phyloP scores from a whole-genome alignment of 2,797 vertebrate genomes.

The Nyctalus aviator region DNA sequence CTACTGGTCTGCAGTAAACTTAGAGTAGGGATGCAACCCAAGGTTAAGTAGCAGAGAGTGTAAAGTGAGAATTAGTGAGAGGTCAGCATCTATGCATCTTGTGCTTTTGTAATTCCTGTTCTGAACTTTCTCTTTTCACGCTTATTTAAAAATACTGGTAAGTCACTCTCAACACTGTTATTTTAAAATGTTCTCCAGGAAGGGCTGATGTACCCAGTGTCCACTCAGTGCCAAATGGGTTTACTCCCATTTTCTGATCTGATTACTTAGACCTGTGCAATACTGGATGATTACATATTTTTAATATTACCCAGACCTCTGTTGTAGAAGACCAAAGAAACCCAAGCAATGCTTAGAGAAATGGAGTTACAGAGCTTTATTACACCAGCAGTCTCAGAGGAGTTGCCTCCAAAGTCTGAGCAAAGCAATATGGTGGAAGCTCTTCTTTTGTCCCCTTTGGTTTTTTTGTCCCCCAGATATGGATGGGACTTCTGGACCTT shows the following conservation, averaged over 20 bases:
- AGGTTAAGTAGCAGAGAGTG: background rate
- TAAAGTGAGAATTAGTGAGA: background rate
- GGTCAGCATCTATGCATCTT: background rate
- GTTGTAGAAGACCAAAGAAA: too few species aligned
- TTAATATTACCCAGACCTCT: background rate
- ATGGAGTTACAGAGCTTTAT: too few species aligned
- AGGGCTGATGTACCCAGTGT: background rate
- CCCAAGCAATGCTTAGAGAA: too few species aligned
- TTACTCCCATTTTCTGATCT: background rate
- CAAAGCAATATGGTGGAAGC: too few species aligned
- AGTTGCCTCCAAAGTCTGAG: too few species aligned
- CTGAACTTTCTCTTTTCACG: background rate
- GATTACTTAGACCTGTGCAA: background rate
- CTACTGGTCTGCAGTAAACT: background rate
- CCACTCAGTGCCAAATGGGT: background rate
- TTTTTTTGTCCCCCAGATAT: too few species aligned
- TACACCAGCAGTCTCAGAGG: too few species aligned
- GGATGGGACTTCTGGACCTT: too few species aligned
- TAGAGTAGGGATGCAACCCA: background rate
- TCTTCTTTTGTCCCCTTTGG: too few species aligned
- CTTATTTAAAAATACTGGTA: background rate
- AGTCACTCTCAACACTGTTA: background rate
- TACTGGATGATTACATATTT: background rate
- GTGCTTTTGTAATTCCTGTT: background rate
- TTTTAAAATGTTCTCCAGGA: background rate